Conservation (phyloP, 2,797 vertebrate genomes). For the Rhinichthys osculus region DNA sequence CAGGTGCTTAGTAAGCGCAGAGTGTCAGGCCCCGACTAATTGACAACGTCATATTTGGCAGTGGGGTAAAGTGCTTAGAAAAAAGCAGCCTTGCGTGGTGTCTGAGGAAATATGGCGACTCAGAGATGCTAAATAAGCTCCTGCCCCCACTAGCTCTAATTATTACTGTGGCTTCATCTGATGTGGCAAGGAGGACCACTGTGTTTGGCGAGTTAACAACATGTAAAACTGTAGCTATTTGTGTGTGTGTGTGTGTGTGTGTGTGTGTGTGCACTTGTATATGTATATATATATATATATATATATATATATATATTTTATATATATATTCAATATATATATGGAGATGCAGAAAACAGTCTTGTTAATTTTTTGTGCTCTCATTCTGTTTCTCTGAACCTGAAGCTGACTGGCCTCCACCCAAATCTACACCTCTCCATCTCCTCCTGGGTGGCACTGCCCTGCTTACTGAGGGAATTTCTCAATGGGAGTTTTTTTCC, state of each 20-base stretch:
- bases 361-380: slow-evolving; percentile 22
- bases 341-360: background rate
- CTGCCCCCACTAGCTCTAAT: background rate
- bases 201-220: slow-evolving; percentile 26
- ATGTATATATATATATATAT: background rate
- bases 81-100: slow-evolving; percentile 4
- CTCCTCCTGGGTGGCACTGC: slow-evolving; percentile 72
- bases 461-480: slow-evolving; percentile 69
- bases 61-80: slow-evolving; percentile 7
- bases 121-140: slow-evolving; percentile 24
- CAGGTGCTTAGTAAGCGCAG: slow-evolving; percentile 39
- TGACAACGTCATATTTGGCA: slow-evolving; percentile 71
- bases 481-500: slow-evolving; percentile 59
- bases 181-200: background rate
- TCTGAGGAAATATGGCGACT: background rate
- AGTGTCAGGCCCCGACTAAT: slow-evolving; percentile 70
- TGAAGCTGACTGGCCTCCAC: slow-evolving; percentile 25
- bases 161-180: background rate
- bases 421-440: slow-evolving; percentile 60
- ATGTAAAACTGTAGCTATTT: background rate
- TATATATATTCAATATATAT: background rate
- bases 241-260: background rate
- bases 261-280: no score
- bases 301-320: background rate
- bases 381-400: slow-evolving; percentile 46